A percentile compares a stretch with the other conserved stretches of the same genome.
Conservation (phyloP, 1,140 invertebrate species). For the Platyura marginata region DNA sequence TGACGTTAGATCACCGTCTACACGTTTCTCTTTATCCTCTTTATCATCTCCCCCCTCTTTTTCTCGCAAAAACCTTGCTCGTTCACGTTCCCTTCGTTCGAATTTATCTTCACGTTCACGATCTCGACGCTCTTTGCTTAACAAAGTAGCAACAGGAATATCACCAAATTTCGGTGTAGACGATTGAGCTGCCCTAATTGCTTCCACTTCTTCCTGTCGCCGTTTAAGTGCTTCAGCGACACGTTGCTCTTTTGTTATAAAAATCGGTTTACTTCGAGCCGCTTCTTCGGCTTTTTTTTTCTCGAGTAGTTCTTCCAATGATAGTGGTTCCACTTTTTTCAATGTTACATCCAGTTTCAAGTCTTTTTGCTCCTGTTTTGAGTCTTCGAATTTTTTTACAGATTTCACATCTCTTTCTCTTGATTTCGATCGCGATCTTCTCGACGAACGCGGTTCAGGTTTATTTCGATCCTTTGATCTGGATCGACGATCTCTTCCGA, state of each 20-base stretch:
- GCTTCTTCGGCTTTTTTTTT: constrained; percentile 95
- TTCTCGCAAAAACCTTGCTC: constrained; percentile 7
- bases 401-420: constrained; percentile 9
- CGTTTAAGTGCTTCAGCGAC: constrained; percentile 72
- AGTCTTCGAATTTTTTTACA: neutral
- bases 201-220: constrained; percentile 70
- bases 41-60: constrained; percentile 23
- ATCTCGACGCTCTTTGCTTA: constrained; percentile 20
- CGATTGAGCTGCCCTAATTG: constrained; percentile 25
- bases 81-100: constrained; percentile 15
- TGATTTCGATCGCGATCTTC: constrained; percentile 23
- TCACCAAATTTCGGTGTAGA: constrained; percentile 1
- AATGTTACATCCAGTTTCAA: constrained; percentile 5
- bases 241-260: constrained; percentile 91
- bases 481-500: constrained; percentile 19
- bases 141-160: constrained; percentile 1
- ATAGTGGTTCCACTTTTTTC: constrained; percentile 74
- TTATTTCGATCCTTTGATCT: constrained; percentile 15
- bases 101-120: constrained; percentile 21
- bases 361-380: neutral
- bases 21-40: constrained; percentile 14
- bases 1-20: constrained; percentile 35
- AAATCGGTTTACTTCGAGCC: constrained; percentile 85
- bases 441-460: constrained; percentile 20
- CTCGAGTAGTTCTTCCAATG: constrained; percentile 85